A percentile compares a stretch with the other conserved stretches of the same genome.
Conservation (phyloP, 1,140 invertebrate species). For the honey bee (Apis mellifera) region DNA sequence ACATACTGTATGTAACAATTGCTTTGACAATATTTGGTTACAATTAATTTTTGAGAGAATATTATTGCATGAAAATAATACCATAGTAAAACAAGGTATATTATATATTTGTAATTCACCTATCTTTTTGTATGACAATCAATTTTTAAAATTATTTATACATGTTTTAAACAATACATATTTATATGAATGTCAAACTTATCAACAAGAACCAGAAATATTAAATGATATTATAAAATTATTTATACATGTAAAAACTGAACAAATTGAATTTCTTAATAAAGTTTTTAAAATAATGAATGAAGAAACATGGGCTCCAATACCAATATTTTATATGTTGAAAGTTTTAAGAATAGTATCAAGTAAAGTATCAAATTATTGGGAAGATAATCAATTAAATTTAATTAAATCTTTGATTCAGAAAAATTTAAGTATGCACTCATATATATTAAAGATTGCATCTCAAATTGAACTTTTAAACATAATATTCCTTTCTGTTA, state of each 20-base stretch:
- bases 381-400: conserved; percentile 54
- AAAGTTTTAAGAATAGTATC: conserved; percentile 53
- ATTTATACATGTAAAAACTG: conserved; percentile 46
- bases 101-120: conserved; percentile 65
- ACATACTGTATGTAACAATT: conserved; percentile 60
- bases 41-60: conserved; percentile 77
- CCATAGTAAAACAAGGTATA: conserved; percentile 79
- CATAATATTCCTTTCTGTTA: conserved; percentile 46
- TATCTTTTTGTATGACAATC: conserved; percentile 46
- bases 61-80: conserved; percentile 78
- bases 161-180: conserved; percentile 70
- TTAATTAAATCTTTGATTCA: conserved; percentile 56
- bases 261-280: conserved; percentile 46
- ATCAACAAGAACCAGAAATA: conserved; percentile 59
- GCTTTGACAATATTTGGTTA: conserved; percentile 75
- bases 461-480: conserved; percentile 66
- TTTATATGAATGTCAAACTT: conserved; percentile 64
- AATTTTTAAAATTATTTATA: conserved; percentile 65
- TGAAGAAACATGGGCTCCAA: conserved; percentile 70
- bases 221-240: conserved; percentile 59
- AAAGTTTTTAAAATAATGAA: conserved; percentile 58
- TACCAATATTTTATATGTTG: conserved; percentile 74
- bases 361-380: conserved; percentile 30
- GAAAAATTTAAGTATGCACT: conserved; percentile 67
- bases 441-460: conserved; percentile 53